Base-by-base conservation (phyloP, 2,888 invertebrate genomes). In the Acleris emargana region DNA sequence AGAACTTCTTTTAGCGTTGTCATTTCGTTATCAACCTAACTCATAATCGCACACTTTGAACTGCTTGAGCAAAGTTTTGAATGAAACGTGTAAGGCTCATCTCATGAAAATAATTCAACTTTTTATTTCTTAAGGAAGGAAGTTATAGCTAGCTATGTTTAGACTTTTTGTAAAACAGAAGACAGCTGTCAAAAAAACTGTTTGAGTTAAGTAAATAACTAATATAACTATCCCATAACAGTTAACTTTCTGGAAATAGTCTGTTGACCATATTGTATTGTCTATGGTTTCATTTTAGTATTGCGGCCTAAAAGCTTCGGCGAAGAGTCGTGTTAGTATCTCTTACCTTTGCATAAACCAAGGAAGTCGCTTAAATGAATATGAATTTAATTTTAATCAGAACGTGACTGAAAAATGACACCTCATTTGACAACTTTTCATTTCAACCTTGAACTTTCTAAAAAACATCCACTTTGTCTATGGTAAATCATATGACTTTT, bases 401-500 rank as follows among this genome's bases (percentile, higher is more conserved):
- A 32, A 9, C 9, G 32, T 3, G 9, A 32, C 32, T 32, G 9
- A 9, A 32, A 32, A 32, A 9, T 1, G 16, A 42, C 20, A n/a
- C 1, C 22, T 16, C 18, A 18, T 16, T 28, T 53, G n/a, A 54
- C 18, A 38, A 52, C 57, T 61, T 63, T 67, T 61, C 45, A 28
- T 52, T 60, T 64, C 72, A 71, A 76, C 82, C 81, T 84, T 84
- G 85, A 84, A 75, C 80, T 81, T 78, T 71, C 22, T 20, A 32
- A 4, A 72, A 76, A 71, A 55, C 54, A 60, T 67, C 67, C 42
- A 55, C 58, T 16, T 81, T 80, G 85, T 89, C 89, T 90, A 83
- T 90, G 88, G 73, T 64, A 59, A 84, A 90, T 91, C 91, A 91
- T 91, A 90, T 91, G 91, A 91, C 88, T 89, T 84, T 82, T 72